Evolutionary conservation across 1,140 invertebrate genomes (phyloP).

Genomic region (Acromyrmex echinatior): DNA sequence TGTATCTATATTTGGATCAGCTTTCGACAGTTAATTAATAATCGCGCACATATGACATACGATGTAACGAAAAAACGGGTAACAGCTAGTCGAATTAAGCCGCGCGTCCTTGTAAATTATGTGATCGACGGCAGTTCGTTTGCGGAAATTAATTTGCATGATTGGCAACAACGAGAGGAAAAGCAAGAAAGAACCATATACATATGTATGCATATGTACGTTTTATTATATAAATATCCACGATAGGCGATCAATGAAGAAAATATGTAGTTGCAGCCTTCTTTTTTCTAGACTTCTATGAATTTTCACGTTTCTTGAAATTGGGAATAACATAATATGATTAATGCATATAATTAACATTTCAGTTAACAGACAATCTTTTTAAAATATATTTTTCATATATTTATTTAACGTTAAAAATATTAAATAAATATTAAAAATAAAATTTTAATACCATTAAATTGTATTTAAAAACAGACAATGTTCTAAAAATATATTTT

Average conservation of each 20-base stretch:
- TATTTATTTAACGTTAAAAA: too few relatives aligned
- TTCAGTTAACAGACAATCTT: too few relatives aligned
- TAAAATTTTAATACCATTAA: too few relatives aligned
- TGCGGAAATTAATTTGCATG: conserved; percentile 16
- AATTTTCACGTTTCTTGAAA: conserved; percentile 26
- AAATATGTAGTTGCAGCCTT: background rate
- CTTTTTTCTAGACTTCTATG: background rate
- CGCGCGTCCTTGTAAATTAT: background rate
- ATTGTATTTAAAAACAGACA: too few relatives aligned
- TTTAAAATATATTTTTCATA: too few relatives aligned
- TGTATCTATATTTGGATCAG: background rate
- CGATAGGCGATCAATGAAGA: conserved; percentile 23
- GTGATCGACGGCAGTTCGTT: background rate
- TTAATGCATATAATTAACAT: too few relatives aligned
- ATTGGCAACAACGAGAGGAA: background rate
- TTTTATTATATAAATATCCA: background rate
- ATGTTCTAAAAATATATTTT: too few relatives aligned
- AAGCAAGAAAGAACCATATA: background rate
- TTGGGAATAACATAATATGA: too few relatives aligned
- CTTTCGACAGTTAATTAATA: conserved; percentile 29
- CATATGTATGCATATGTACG: background rate
- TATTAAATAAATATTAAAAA: too few relatives aligned
- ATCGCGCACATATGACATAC: background rate
- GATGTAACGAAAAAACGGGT: background rate
- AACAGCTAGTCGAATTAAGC: background rate